Conservation (phyloP, 2,113 vertebrate genomes). For the Dinomys branickii region DNA sequence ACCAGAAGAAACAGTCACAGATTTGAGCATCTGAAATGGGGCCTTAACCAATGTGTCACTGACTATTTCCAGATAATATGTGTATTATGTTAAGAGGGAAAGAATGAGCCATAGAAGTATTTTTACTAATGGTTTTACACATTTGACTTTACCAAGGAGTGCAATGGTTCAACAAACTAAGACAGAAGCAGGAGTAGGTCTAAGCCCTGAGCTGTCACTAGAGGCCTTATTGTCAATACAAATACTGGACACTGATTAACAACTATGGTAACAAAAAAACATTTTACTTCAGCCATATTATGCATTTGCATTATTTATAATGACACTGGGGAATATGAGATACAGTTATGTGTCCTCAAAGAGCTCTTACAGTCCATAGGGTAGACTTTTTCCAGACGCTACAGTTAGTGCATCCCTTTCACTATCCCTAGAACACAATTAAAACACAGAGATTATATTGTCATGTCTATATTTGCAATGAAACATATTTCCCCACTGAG, state of each 20-base stretch:
- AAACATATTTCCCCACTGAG: neutral
- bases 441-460: slow-evolving; percentile 19
- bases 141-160: slow-evolving; percentile 78
- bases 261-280: neutral
- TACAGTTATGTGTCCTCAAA: neutral
- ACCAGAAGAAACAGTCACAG: slow-evolving; percentile 80
- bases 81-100: slow-evolving; percentile 66
- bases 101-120: slow-evolving; percentile 74
- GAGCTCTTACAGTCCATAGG: neutral
- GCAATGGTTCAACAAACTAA: slow-evolving; percentile 76
- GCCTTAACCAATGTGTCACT: slow-evolving; percentile 80
- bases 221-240: neutral
- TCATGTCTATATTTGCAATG: neutral
- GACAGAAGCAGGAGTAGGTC: neutral
- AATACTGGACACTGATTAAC: slow-evolving; percentile 16
- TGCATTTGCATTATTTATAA: slow-evolving; percentile 12
- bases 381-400: neutral
- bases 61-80: slow-evolving; percentile 82
- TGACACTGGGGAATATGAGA: neutral
- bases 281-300: slow-evolving; percentile 10
- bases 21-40: slow-evolving; percentile 72
- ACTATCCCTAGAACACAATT: slow-evolving; percentile 3
- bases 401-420: neutral
- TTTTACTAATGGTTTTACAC: slow-evolving; percentile 79
- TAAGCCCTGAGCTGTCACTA: neutral